phyloP scores from a whole-genome alignment of 2,113 vertebrate genomes.

The Engraulis encrasicolus region DNA sequence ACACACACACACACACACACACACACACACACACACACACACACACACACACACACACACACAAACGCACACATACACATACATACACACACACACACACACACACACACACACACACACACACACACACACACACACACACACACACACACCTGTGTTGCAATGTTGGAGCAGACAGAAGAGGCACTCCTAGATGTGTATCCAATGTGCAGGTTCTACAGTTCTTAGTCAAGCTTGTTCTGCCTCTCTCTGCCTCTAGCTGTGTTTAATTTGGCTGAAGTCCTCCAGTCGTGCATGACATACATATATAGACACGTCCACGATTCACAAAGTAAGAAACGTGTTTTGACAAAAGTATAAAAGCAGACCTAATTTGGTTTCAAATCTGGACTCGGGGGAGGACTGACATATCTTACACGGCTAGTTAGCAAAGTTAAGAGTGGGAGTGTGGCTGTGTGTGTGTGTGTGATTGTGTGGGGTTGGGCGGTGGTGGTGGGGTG shows the following conservation, averaged over 20 bases:
- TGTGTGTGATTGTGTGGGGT: no score
- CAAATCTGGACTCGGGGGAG: background rate
- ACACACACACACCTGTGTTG: slow-evolving; percentile 8
- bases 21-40: background rate
- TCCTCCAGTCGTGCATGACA: background rate
- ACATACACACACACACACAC: slow-evolving; percentile 29
- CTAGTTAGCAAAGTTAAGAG: background rate
- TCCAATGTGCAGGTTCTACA: slow-evolving; percentile 6
- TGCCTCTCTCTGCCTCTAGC: background rate
- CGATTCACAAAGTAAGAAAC: background rate
- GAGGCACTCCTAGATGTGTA: background rate
- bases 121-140: slow-evolving; percentile 5
- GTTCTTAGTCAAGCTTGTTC: background rate
- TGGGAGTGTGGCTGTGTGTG: no score
- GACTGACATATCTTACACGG: background rate
- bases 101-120: slow-evolving; percentile 23
- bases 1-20: slow-evolving; percentile 17
- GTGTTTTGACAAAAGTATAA: slow-evolving; percentile 2
- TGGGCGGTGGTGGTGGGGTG: background rate
- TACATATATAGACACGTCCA: slow-evolving; percentile 19
- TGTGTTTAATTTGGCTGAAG: background rate
- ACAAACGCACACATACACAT: slow-evolving; percentile 1
- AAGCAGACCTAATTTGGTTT: slow-evolving; percentile 14
- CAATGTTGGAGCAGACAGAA: slow-evolving; percentile 29
- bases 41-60: slow-evolving; percentile 18